A percentile compares a stretch with the other conserved stretches of the same genome.
Evolutionary conservation across 2,888 invertebrate genomes (phyloP).

Genomic region (Eupelmus urozonus): DNA sequence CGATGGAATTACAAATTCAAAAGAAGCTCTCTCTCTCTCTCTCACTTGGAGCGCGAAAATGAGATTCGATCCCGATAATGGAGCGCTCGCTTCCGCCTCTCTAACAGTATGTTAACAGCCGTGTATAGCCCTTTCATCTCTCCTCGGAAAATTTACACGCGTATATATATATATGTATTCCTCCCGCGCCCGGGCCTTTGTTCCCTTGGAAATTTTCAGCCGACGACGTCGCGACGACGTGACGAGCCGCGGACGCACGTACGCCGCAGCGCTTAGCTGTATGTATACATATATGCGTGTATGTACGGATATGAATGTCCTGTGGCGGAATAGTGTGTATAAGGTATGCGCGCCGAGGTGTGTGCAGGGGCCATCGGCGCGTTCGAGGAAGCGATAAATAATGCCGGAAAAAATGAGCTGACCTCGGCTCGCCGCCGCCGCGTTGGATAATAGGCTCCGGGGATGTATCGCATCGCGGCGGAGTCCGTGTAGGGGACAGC

Average conservation of each 20-base stretch:
- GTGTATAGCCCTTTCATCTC: no score
- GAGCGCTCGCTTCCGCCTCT: background rate
- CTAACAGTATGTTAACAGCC: background rate
- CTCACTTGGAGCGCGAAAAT: background rate
- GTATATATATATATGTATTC: no score
- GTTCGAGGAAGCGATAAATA: conserved; percentile 24
- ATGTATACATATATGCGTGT: background rate
- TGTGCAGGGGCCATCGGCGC: background rate
- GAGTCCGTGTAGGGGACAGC: no score
- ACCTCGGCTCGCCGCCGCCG: background rate
- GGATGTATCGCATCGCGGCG: no score
- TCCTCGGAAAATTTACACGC: no score
- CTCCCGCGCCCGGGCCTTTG: no score
- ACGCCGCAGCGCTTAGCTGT: background rate
- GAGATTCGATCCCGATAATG: background rate
- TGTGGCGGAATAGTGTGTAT: background rate
- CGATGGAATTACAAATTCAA: background rate
- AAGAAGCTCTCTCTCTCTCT: background rate
- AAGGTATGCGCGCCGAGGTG: background rate
- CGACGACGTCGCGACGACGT: no score
- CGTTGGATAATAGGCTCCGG: background rate
- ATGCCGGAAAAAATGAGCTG: background rate
- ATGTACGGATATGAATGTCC: background rate
- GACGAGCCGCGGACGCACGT: no score
- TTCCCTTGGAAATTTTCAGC: no score